phyloP scores from a whole-genome alignment of 2,888 invertebrate species.

The Heteropelma amictum region DNA sequence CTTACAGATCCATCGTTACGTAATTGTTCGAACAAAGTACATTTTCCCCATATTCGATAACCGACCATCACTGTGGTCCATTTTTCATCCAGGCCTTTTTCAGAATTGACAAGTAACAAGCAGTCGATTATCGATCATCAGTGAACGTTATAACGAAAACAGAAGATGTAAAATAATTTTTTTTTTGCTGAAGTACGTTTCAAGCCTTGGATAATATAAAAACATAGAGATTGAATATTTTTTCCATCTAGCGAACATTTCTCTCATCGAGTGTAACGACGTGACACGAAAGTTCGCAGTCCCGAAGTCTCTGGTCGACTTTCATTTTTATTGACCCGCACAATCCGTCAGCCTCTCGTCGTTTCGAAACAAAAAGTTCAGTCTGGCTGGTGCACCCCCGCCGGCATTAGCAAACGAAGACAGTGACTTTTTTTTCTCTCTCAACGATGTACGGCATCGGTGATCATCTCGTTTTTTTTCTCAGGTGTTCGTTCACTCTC shows the following conservation, averaged over 20 bases:
- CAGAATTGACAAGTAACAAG: too few species aligned
- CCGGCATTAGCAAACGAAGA: slow-evolving; percentile 58
- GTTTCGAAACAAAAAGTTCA: not conserved
- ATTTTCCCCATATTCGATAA: not conserved
- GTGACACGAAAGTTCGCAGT: not conserved
- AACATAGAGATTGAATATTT: too few species aligned
- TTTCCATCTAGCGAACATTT: too few species aligned
- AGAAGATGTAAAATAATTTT: too few species aligned
- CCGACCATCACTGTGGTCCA: too few species aligned
- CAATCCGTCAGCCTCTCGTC: not conserved
- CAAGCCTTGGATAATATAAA: too few species aligned
- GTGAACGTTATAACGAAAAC: too few species aligned
- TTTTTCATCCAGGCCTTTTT: too few species aligned
- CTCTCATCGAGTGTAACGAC: not conserved
- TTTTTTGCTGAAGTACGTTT: too few species aligned
- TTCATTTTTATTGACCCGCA: slow-evolving; percentile 8
- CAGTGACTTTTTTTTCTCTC: slow-evolving; percentile 64
- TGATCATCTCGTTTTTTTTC: slow-evolving; percentile 41
- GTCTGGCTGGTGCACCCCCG: slow-evolving; percentile 24
- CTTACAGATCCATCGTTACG: too few species aligned
- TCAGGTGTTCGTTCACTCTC: not conserved
- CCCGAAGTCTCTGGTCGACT: not conserved
- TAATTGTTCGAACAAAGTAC: not conserved
- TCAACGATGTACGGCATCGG: slow-evolving; percentile 46
- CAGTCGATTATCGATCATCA: too few species aligned